phyloP scores from a whole-genome alignment of 2,113 vertebrate species.

The Plecotus auritus region DNA sequence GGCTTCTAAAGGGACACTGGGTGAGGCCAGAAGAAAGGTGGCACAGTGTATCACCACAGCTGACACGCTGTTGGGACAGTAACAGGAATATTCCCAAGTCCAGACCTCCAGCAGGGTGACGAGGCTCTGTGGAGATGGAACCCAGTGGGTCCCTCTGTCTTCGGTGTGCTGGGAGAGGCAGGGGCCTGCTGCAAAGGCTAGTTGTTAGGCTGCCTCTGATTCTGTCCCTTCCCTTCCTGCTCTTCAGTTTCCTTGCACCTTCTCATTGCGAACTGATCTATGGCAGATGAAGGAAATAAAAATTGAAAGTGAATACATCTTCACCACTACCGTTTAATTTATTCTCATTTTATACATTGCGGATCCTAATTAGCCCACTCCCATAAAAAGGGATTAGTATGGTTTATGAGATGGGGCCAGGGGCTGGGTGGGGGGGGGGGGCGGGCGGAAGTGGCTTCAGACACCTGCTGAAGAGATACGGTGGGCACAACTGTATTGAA shows the following conservation, averaged over 20 bases:
- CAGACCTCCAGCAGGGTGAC: not conserved
- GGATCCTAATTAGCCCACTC: not conserved
- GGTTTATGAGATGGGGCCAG: too few species aligned
- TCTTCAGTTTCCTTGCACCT: not conserved
- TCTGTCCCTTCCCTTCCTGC: too few species aligned
- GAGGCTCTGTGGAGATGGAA: not conserved
- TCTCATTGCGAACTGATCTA: not conserved
- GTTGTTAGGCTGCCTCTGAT: rapidly evolving
- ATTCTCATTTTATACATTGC: not conserved
- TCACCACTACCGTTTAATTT: not conserved
- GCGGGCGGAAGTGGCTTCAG: not conserved
- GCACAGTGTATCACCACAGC: not conserved
- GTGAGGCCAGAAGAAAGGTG: not conserved
- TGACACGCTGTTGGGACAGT: not conserved
- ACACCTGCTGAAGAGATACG: not conserved
- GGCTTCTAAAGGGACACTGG: not conserved
- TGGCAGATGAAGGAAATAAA: slow-evolving; percentile 6
- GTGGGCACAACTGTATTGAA: not conserved
- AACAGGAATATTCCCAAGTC: not conserved
- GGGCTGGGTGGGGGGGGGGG: too few species aligned
- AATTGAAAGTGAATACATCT: not conserved
- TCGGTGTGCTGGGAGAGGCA: not conserved
- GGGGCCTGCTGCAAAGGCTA: not conserved
- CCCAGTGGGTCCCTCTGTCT: not conserved
- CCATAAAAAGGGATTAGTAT: not conserved